Conservation (phyloP, 2,797 vertebrate species). For the Bryconaethiops microstoma region DNA sequence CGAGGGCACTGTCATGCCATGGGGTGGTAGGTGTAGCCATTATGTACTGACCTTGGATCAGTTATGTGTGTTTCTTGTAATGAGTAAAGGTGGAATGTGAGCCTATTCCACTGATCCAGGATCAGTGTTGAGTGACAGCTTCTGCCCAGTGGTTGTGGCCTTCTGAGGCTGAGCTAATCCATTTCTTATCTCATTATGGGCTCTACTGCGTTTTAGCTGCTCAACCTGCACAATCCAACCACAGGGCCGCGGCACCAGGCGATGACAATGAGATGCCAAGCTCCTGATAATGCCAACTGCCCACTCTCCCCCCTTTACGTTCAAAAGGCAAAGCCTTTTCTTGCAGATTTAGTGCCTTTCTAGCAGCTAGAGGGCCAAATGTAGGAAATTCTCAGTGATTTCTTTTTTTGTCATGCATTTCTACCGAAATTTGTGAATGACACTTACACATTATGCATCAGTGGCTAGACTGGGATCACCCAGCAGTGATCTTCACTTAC, state of each 20-base stretch:
- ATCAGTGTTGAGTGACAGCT: slow-evolving; percentile 19
- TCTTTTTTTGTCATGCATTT: too few species aligned
- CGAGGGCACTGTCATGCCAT: slow-evolving; percentile 14
- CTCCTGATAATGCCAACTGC: slow-evolving; percentile 10
- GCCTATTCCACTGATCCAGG: slow-evolving; percentile 20
- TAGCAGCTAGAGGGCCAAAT: background rate
- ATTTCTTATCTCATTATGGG: slow-evolving; percentile 56
- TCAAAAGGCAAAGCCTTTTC: slow-evolving; percentile 33
- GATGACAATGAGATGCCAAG: slow-evolving; percentile 25
- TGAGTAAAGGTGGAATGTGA: background rate
- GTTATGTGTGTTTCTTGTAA: slow-evolving; percentile 9
- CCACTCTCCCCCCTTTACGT: background rate
- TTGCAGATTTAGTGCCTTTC: background rate
- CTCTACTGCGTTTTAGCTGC: slow-evolving; percentile 53
- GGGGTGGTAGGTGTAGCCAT: background rate
- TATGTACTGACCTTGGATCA: slow-evolving; percentile 32
- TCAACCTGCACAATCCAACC: slow-evolving; percentile 35
- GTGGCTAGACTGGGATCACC: too few species aligned
- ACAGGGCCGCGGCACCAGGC: slow-evolving; percentile 6
- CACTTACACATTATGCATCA: too few species aligned
- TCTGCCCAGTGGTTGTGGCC: background rate
- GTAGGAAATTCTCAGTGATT: too few species aligned
- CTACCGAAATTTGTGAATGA: too few species aligned
- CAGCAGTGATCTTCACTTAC: too few species aligned
- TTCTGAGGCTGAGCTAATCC: slow-evolving; percentile 45